Evolutionary conservation across 2,888 invertebrate species (phyloP).

Genomic region (Meiosimyza platycephala): DNA sequence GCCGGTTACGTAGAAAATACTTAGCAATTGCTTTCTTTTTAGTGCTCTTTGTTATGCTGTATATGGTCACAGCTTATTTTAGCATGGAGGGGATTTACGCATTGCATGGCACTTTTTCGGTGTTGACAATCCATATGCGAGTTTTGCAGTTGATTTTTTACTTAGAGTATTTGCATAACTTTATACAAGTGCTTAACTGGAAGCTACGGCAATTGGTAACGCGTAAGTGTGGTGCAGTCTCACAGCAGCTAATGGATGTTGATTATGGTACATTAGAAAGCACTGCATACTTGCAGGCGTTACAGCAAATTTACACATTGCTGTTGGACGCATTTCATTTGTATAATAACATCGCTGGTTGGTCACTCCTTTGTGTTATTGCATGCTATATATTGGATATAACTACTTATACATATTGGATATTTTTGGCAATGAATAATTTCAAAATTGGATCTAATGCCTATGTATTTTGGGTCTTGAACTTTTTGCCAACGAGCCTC

Average conservation of each 20-base stretch:
- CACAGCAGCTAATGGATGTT: conserved; percentile 39
- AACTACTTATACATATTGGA: conserved; percentile 47
- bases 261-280: conserved; percentile 37
- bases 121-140: conserved; percentile 42
- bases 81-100: neutral
- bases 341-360: conserved; percentile 45
- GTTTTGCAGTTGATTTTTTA: conserved; percentile 40
- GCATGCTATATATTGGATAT: conserved; percentile 44
- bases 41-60: neutral
- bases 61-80: too few relatives aligned
- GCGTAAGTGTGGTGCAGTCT: conserved; percentile 31
- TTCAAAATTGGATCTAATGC: neutral
- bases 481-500: conserved; percentile 38
- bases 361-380: conserved; percentile 44
- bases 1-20: neutral
- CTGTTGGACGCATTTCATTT: conserved; percentile 39
- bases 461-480: neutral
- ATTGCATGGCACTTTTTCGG: conserved; percentile 32
- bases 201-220: conserved; percentile 42
- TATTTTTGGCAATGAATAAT: conserved; percentile 43
- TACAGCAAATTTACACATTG: conserved; percentile 39
- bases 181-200: conserved; percentile 33
- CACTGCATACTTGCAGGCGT: conserved; percentile 36
- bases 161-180: conserved; percentile 34
- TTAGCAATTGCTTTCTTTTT: neutral